A percentile compares a stretch with the other conserved stretches of the same genome.
These are phyloP conservation scores for Digitonthophagus gazella DNA, from an alignment of 2,888 invertebrate species.

Conservation along the genomic window DNA sequence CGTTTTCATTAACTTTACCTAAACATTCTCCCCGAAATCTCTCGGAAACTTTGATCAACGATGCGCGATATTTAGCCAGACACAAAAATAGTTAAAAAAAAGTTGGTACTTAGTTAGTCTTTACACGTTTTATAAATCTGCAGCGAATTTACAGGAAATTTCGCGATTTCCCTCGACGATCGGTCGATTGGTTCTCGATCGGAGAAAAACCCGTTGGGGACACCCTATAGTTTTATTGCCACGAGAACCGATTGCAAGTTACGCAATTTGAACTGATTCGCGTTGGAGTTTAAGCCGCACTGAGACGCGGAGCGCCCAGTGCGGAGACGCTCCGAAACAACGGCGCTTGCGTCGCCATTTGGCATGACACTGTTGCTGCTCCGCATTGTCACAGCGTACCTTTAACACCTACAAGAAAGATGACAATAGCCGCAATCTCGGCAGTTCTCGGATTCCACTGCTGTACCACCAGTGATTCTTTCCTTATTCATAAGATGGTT, in stretches of 20 bases:
- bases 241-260: not conserved
- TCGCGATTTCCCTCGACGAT: not conserved
- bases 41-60: not conserved
- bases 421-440: not conserved
- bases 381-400: not conserved
- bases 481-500: no score
- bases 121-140: not conserved
- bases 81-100: not conserved
- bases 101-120: not conserved
- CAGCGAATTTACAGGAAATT: not conserved
- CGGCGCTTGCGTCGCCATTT: not conserved
- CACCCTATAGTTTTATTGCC: not conserved
- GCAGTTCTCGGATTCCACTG: not conserved
- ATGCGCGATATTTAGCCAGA: not conserved
- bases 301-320: not conserved
- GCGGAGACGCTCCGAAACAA: not conserved
- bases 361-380: not conserved
- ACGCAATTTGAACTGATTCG: not conserved
- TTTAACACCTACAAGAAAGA: not conserved
- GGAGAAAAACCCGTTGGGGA: not conserved
- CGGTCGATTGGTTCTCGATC: not conserved
- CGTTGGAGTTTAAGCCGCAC: not conserved
- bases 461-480: not conserved
- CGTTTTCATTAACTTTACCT: not conserved
- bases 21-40: not conserved